phyloP scores from a whole-genome alignment of 2,113 vertebrate genomes.

The Globicephala melas region DNA sequence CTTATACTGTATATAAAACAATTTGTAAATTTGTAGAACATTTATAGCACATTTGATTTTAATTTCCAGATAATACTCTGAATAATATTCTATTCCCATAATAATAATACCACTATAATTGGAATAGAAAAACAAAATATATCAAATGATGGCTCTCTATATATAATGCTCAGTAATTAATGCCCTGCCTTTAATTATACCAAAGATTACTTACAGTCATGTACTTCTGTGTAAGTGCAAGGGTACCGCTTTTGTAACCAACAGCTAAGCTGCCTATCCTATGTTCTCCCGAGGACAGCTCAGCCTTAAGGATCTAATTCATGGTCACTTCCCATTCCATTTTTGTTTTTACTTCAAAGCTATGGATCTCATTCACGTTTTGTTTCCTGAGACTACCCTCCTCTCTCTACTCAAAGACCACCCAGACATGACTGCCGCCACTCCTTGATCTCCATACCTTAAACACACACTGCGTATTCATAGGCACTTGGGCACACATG shows the following conservation, averaged over 20 bases:
- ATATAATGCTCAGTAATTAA: not conserved
- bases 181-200: not conserved
- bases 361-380: not conserved
- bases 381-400: not conserved
- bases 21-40: conserved; percentile 71
- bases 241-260: not conserved
- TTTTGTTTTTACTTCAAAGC: not conserved
- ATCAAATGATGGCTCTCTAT: not conserved
- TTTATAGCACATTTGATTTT: conserved; percentile 66
- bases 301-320: not conserved
- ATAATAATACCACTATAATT: not conserved
- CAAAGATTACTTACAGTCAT: not conserved
- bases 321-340: not conserved
- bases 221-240: not conserved
- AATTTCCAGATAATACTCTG: conserved; percentile 51
- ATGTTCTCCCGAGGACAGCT: not conserved
- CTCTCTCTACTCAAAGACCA: not conserved
- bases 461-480: not conserved
- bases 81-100: not conserved
- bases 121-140: not conserved
- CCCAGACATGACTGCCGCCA: rapidly evolving
- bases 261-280: not conserved
- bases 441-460: not conserved
- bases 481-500: not conserved
- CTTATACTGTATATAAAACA: conserved; percentile 67